These are phyloP conservation scores for Morpho achilles DNA, from an alignment of 2,888 invertebrate species.

Conservation along the genomic window DNA sequence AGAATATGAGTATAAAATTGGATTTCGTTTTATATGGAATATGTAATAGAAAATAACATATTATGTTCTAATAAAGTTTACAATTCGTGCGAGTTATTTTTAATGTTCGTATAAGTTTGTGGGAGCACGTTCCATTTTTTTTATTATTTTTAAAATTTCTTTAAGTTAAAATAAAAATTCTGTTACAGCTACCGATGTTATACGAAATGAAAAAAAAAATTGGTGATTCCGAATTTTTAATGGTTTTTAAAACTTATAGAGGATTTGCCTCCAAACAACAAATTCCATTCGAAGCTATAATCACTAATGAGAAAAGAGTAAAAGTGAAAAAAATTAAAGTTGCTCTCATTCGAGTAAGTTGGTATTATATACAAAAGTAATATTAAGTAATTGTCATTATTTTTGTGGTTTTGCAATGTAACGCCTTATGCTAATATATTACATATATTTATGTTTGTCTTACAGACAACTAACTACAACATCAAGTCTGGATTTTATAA, in stretches of 20 bases:
- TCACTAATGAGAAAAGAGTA: slow-evolving; percentile 50
- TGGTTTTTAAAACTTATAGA: slow-evolving; percentile 52
- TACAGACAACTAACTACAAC: slow-evolving; percentile 53
- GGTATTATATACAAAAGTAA: background rate
- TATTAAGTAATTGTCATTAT: background rate
- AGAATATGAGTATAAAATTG: too few species aligned
- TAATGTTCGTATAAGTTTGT: background rate
- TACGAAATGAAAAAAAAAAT: slow-evolving; percentile 48
- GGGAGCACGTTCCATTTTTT: background rate
- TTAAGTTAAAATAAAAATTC: background rate
- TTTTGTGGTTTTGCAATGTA: too few species aligned
- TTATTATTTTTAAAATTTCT: slow-evolving; percentile 8
- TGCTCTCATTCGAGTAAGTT: slow-evolving; percentile 50
- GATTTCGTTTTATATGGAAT: too few species aligned
- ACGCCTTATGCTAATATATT: background rate
- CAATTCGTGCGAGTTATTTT: background rate
- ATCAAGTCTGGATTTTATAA: slow-evolving; percentile 50
- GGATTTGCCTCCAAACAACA: slow-evolving; percentile 53
- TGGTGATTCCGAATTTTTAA: slow-evolving; percentile 39
- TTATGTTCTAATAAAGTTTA: too few species aligned
- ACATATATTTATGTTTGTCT: slow-evolving; percentile 29
- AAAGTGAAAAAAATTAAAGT: slow-evolving; percentile 50
- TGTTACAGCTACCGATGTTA: slow-evolving; percentile 46
- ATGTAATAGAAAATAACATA: too few species aligned
- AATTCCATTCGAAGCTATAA: slow-evolving; percentile 50